Evolutionary conservation across 2,797 vertebrate genomes (phyloP).

Genomic region (Micropoecilia bifurca): DNA sequence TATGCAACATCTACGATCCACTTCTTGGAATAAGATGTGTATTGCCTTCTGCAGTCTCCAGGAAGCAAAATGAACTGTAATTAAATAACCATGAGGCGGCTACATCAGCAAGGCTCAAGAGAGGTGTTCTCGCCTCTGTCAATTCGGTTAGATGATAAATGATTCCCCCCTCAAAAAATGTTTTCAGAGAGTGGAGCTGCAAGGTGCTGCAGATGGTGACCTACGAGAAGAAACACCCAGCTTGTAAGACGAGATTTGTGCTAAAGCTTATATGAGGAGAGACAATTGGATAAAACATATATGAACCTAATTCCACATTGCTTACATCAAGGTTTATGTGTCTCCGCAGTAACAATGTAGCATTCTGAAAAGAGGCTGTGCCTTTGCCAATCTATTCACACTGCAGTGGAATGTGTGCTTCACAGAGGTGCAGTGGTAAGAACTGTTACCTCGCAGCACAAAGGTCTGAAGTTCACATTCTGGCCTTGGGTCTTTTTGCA

Average conservation of each 20-base stretch:
- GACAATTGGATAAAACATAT: slow-evolving; percentile 19
- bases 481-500: not conserved
- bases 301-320: slow-evolving; percentile 25
- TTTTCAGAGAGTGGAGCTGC: slow-evolving; percentile 46
- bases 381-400: not conserved
- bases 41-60: slow-evolving; percentile 57
- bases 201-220: slow-evolving; percentile 36
- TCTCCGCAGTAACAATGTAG: not conserved
- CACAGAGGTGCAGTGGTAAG: not conserved
- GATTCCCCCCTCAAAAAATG: slow-evolving; percentile 44
- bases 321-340: not conserved
- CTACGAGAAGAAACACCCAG: slow-evolving; percentile 31
- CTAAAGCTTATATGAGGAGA: slow-evolving; percentile 19
- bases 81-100: slow-evolving; percentile 67
- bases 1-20: slow-evolving; percentile 37
- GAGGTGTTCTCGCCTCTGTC: slow-evolving; percentile 61
- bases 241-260: slow-evolving; percentile 47
- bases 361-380: not conserved
- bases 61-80: slow-evolving; percentile 60
- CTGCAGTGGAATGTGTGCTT: not conserved
- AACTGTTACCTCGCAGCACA: not conserved
- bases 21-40: slow-evolving; percentile 46
- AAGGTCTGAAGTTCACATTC: not conserved
- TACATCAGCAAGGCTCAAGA: slow-evolving; percentile 54
- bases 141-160: slow-evolving; percentile 71